Evolutionary conservation across 23 tunicate genomes (phyloP).

Genomic region (Halocynthia roretzi): DNA sequence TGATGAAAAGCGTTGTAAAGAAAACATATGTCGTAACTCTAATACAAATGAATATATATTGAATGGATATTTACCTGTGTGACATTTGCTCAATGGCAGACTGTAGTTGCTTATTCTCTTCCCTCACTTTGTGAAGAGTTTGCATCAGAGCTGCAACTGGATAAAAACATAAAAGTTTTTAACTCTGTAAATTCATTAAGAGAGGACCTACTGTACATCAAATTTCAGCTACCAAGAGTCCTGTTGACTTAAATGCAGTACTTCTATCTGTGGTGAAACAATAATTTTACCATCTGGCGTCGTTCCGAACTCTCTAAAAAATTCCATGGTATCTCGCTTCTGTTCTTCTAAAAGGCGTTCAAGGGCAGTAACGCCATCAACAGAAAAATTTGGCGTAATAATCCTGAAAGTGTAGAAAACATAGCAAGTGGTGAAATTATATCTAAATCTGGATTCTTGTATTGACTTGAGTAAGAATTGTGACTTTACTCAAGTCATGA

Average conservation of each 20-base stretch:
- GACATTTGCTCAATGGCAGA: slow-evolving; percentile 49
- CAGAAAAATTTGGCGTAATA: background rate
- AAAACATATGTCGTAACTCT: background rate
- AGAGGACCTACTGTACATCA: too few relatives aligned
- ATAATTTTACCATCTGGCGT: slow-evolving; percentile 17
- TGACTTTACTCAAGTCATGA: too few relatives aligned
- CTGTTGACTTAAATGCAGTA: too few relatives aligned
- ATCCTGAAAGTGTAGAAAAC: background rate
- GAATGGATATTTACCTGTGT: slow-evolving; percentile 8
- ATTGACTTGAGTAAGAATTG: too few relatives aligned
- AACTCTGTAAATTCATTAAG: background rate
- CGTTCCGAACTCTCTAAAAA: slow-evolving; percentile 62
- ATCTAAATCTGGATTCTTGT: too few relatives aligned
- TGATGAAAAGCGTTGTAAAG: background rate
- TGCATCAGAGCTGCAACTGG: slow-evolving; percentile 49
- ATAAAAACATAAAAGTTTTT: background rate
- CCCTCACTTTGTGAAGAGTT: slow-evolving; percentile 33
- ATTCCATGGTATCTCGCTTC: slow-evolving; percentile 33
- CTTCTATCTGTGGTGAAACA: too few relatives aligned
- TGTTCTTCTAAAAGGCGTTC: slow-evolving; percentile 46
- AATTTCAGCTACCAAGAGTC: too few relatives aligned
- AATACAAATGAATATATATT: too few relatives aligned
- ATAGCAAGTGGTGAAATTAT: too few relatives aligned
- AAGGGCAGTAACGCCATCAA: slow-evolving; percentile 67
- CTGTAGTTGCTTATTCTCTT: slow-evolving; percentile 43